Evolutionary conservation across 2,113 vertebrate species (phyloP).

Genomic region (Poicephalus gulielmi): DNA sequence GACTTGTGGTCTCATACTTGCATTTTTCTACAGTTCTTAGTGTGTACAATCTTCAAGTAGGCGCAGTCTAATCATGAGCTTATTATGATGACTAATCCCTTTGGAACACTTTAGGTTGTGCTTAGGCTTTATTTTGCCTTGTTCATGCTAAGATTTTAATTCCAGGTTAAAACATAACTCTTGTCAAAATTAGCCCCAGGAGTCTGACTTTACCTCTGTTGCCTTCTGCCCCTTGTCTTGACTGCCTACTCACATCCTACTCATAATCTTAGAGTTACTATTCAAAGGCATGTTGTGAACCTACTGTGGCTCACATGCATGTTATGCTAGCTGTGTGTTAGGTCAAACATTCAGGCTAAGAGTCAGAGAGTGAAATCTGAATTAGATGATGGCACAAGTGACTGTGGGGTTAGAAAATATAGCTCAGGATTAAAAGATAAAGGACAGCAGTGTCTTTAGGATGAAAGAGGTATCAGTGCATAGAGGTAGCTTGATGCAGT

Average conservation of each 20-base stretch:
- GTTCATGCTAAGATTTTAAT: background rate
- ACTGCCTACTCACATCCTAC: background rate
- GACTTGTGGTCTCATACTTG: background rate
- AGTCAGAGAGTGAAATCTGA: background rate
- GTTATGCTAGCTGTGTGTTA: background rate
- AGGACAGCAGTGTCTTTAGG: background rate
- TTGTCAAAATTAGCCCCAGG: background rate
- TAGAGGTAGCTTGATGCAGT: background rate
- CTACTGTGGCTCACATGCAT: accelerated
- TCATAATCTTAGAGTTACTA: background rate
- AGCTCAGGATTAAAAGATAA: background rate
- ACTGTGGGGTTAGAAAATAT: background rate
- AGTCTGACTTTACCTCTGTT: background rate
- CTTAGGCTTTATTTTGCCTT: background rate
- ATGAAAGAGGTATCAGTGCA: background rate
- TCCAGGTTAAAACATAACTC: background rate
- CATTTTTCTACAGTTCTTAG: background rate
- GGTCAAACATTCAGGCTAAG: background rate
- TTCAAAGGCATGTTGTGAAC: background rate
- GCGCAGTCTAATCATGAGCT: background rate
- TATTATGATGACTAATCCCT: background rate
- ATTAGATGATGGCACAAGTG: background rate
- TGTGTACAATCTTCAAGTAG: background rate
- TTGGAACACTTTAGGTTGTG: background rate
- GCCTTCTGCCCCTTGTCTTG: background rate